phyloP scores from a whole-genome alignment of 1,140 invertebrate species.

The Polypedilum vanderplanki region DNA sequence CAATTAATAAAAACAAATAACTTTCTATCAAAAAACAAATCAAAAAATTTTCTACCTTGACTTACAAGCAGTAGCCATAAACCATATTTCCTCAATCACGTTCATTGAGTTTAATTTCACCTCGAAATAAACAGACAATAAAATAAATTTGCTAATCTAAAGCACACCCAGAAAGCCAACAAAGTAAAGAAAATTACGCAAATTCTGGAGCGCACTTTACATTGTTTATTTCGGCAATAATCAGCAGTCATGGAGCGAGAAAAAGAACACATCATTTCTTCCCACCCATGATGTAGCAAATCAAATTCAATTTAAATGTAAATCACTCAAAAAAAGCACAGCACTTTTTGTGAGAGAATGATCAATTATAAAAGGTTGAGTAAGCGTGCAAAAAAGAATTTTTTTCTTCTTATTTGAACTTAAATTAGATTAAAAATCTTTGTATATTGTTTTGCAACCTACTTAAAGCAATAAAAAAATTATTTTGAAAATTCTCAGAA shows the following conservation, averaged over 20 bases:
- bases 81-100: too few relatives aligned
- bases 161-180: neutral
- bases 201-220: neutral
- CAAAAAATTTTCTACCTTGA: too few relatives aligned
- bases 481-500: neutral
- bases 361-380: slow-evolving; percentile 14
- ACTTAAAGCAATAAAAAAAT: neutral
- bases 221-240: neutral
- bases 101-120: too few relatives aligned
- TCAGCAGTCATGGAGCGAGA: neutral
- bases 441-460: too few relatives aligned
- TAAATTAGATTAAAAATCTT: slow-evolving; percentile 2
- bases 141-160: neutral
- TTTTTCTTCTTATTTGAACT: neutral
- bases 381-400: neutral
- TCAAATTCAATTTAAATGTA: slow-evolving; percentile 20
- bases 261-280: neutral
- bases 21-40: too few relatives aligned
- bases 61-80: too few relatives aligned
- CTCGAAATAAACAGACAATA: neutral
- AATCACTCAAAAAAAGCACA: slow-evolving; percentile 11
- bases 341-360: neutral
- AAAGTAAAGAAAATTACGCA: too few relatives aligned
- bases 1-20: too few relatives aligned
- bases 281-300: slow-evolving; percentile 13